Conservation (phyloP, 2,797 vertebrate genomes). For the Harpagifer antarcticus region DNA sequence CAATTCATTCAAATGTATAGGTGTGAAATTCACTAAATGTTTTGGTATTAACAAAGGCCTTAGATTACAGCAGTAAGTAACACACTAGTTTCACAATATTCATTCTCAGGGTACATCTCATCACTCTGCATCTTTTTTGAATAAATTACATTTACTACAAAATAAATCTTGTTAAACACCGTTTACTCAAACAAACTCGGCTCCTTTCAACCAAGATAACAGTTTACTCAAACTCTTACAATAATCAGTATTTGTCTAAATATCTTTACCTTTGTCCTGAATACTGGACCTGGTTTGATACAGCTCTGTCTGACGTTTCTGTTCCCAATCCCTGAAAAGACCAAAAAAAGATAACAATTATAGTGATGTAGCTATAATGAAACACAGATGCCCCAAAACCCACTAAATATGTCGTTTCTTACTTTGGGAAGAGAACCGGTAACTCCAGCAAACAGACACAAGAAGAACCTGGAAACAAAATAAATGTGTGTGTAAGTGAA, state of each 20-base stretch:
- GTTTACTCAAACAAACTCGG: not conserved
- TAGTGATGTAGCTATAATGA: not conserved
- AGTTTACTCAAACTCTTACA: not conserved
- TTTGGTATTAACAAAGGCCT: not conserved
- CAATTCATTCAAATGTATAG: not conserved
- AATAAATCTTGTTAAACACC: not conserved
- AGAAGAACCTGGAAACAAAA: constrained; percentile 89
- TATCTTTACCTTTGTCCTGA: constrained; percentile 89
- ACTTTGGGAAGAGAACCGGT: constrained; percentile 91
- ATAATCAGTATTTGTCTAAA: not conserved
- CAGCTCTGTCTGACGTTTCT: constrained; percentile 76
- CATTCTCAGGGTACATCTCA: not conserved
- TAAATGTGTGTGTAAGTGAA: not conserved
- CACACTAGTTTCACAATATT: not conserved
- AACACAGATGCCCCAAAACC: not conserved
- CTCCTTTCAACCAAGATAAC: not conserved
- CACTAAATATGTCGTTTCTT: constrained; percentile 25
- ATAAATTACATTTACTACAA: not conserved
- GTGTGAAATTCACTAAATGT: not conserved
- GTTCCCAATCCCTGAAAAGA: constrained; percentile 87
- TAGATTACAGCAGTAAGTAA: not conserved
- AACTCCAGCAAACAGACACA: constrained; percentile 93
- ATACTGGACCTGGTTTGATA: constrained; percentile 86
- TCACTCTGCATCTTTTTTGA: not conserved
- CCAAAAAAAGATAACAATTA: not conserved